phyloP scores from a whole-genome alignment of 2,888 invertebrate genomes.

The Calliphora vomitoria region DNA sequence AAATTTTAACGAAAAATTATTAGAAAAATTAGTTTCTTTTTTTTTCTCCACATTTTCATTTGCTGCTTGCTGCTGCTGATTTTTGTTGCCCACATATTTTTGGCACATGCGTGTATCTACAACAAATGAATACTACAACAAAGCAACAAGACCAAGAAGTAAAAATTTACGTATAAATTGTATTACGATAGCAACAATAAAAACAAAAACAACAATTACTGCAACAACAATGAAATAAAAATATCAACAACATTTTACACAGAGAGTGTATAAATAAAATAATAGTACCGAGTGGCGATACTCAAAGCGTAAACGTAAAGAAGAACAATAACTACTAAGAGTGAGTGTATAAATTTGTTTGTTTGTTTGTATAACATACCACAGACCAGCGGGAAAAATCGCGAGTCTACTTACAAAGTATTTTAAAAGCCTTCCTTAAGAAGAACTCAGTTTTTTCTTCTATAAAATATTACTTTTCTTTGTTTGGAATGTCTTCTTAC shows the following conservation, averaged over 20 bases:
- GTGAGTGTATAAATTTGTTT: constrained; percentile 11
- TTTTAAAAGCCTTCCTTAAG: no score
- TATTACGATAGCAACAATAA: constrained; percentile 44
- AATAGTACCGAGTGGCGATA: not conserved
- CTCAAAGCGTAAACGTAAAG: not conserved
- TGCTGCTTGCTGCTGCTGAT: constrained; percentile 26
- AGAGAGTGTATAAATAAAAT: not conserved
- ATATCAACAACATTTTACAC: constrained; percentile 26
- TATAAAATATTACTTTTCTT: no score
- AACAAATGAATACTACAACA: constrained; percentile 31
- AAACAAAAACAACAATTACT: constrained; percentile 6
- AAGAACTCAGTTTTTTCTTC: no score
- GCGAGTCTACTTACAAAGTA: not conserved
- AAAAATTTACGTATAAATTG: constrained; percentile 60
- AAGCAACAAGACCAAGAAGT: constrained; percentile 16
- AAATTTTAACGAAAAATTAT: constrained; percentile 29
- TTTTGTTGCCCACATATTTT: constrained; percentile 63
- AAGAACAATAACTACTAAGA: not conserved
- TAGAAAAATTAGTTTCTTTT: constrained; percentile 34
- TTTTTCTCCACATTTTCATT: constrained; percentile 31
- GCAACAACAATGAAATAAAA: constrained; percentile 1
- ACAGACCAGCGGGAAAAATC: not conserved
- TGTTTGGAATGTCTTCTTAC: no score
- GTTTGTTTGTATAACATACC: no score
- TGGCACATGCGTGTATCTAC: constrained; percentile 69